Percentiles rank a stretch among this genome's conserved stretches.
phyloP scores from a whole-genome alignment of 2,888 invertebrate species.

The Sturmia bella region DNA sequence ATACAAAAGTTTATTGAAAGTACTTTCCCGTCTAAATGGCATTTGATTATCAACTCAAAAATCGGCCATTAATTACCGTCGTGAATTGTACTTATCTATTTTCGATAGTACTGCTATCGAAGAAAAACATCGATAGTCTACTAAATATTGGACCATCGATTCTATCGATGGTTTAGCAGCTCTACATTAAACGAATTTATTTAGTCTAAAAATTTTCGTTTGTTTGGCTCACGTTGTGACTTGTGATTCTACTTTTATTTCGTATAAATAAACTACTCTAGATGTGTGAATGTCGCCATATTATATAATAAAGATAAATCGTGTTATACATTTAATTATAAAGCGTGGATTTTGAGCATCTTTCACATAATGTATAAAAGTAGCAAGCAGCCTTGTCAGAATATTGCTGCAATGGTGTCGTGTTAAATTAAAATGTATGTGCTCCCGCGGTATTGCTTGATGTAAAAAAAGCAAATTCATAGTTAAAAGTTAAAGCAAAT shows the following conservation, averaged over 20 bases:
- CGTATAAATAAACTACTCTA: conserved; percentile 1
- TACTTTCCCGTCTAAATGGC: too few relatives aligned
- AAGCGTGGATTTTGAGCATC: not conserved
- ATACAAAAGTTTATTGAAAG: too few relatives aligned
- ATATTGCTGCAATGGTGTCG: conserved; percentile 29
- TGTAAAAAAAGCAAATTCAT: not conserved
- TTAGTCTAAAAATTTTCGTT: conserved; percentile 39
- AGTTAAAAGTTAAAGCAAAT: not conserved
- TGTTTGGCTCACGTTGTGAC: conserved; percentile 30
- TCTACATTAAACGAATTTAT: conserved; percentile 14
- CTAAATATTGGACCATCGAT: too few relatives aligned
- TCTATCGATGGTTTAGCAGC: too few relatives aligned
- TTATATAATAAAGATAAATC: conserved; percentile 42
- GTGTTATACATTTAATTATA: not conserved
- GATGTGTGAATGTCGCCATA: not conserved
- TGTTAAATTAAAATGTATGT: conserved; percentile 15
- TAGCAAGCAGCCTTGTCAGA: conserved; percentile 4
- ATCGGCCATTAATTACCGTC: not conserved
- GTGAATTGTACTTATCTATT: too few relatives aligned
- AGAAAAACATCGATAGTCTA: too few relatives aligned
- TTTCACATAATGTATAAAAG: not conserved
- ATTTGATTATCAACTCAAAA: too few relatives aligned
- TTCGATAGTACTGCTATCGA: too few relatives aligned
- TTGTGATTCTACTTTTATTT: conserved; percentile 10
- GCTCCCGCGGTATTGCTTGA: not conserved